Evolutionary conservation across 1,140 invertebrate species (phyloP), one percentile per base, ranked within the genome.

Genomic region (Dicyema japonicum): DNA sequence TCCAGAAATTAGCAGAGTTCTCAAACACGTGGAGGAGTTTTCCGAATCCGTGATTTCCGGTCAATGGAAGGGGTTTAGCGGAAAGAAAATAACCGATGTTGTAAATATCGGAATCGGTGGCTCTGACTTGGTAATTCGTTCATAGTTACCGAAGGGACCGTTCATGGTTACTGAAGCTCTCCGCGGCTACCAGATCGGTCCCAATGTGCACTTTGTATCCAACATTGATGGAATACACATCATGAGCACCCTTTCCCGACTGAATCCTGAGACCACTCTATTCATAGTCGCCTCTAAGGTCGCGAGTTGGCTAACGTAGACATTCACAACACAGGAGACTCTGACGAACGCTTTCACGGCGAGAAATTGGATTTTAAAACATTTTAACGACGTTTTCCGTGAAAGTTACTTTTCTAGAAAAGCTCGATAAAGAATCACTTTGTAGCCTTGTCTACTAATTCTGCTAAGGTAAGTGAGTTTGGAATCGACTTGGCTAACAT

Each of bases 81-180:
- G 78, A 6, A 76, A 90, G 53, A 45, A 66, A 30, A 92, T 97
- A 24, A 80, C 72, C 31, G 82, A 94, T 60, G 72, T 97, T 25
- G 70, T 97, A 15, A 97, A 97, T 48, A 94, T 97, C 58, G 88
- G 88, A 27, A 97, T 97, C 42, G 88, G 88, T 27, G 88, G 88
- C 15, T 94, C 85, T 4, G 88, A 97, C 61, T 56, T 97, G 40
- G 66, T 68, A 52, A 49, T 27, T 2, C n/a, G 9, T 24, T 24
- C 9, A 9, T 15, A 22, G 9, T 6, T 29, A 12, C 19, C n/a
- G 18, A 18, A 18, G 65, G 85, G 85, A 15, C 85, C 85, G 2
- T 55, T 88, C 13, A 97, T 97, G 85, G 85, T 92, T 5, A 90
- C 80, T 1, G 85, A 94, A 57, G 78, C 82, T 3, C 55, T 97